Evolutionary conservation across 2,888 invertebrate species (phyloP).

Genomic region (Amiota communis): DNA sequence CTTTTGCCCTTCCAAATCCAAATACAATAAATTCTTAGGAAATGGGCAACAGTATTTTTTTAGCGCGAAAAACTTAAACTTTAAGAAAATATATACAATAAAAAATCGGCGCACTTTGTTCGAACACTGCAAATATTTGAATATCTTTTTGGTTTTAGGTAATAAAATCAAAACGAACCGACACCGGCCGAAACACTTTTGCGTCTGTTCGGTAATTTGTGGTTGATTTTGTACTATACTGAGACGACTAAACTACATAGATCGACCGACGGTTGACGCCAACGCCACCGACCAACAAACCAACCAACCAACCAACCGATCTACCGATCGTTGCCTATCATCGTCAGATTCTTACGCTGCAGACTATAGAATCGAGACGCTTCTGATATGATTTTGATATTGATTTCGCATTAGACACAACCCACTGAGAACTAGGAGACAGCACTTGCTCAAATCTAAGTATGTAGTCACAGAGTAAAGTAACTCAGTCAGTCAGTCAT

Average conservation of each 20-base stretch:
- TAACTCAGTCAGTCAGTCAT: slow-evolving; percentile 23
- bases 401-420: slow-evolving; percentile 21
- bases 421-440: background rate
- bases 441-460: slow-evolving; percentile 6
- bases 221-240: background rate
- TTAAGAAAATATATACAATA: background rate
- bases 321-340: background rate
- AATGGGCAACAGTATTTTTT: background rate
- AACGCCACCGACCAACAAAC: no score
- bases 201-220: slow-evolving; percentile 3
- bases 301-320: no score
- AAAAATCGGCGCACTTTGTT: background rate
- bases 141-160: slow-evolving; percentile 2
- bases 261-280: background rate
- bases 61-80: slow-evolving; percentile 13
- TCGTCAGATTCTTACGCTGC: slow-evolving; percentile 9
- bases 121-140: slow-evolving; percentile 18
- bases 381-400: slow-evolving; percentile 30
- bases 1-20: no score
- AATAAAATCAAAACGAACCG: background rate
- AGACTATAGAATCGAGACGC: background rate
- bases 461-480: background rate
- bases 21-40: background rate
- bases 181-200: slow-evolving; percentile 18
- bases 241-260: background rate